Evolutionary conservation across 2,113 vertebrate genomes (phyloP), one percentile per base, ranked within the genome.

Genomic region (Stigmatopora nigra): DNA sequence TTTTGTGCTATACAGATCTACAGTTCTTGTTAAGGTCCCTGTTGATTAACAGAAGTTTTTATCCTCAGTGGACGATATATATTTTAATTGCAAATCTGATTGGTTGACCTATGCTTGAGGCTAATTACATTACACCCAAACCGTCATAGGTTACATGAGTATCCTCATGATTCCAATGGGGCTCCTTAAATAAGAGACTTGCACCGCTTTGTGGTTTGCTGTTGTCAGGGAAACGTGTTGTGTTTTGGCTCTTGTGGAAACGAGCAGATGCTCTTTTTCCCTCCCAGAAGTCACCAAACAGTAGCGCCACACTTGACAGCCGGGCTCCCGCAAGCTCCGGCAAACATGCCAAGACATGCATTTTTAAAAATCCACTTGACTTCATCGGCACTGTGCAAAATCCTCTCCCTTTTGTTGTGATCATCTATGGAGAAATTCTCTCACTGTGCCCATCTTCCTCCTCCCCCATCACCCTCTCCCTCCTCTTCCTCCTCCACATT

Each of bases 151-250:
- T 67, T 59, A 53, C 61, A 51, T 35, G 2, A 58, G 49, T 69
- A 80, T 71, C 53, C 25, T 45, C 66, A 67, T 56, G 46, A 60
- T 57, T 63, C 25, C 64, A 70, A 73, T 64, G 68, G 20, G 3
- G 52, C 14, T 57, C 48, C 57, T 8, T 15, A 53, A 70, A 65
- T 68, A 63, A 70, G 46, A 73, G 44, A 63, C 69, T 59, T 14
- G 31, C 25, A 22, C 31, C 53, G 31, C 15, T 0, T 58, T 31
- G 25, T 31, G 25, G 60, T 41, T 72, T 13, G 57, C n/a, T 3
- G 85, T 88, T 80, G 82, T 79, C 86, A 86, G 41, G 84, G 85
- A 76, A 71, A 88, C 83, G 52, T 65, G 62, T 64, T 74, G 67
- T 80, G 77, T 82, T 82, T 56, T 82, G 78, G 78, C 78, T 80